Evolutionary conservation across 2,888 invertebrate genomes (phyloP).

Genomic region (Stratiomys singularior): DNA sequence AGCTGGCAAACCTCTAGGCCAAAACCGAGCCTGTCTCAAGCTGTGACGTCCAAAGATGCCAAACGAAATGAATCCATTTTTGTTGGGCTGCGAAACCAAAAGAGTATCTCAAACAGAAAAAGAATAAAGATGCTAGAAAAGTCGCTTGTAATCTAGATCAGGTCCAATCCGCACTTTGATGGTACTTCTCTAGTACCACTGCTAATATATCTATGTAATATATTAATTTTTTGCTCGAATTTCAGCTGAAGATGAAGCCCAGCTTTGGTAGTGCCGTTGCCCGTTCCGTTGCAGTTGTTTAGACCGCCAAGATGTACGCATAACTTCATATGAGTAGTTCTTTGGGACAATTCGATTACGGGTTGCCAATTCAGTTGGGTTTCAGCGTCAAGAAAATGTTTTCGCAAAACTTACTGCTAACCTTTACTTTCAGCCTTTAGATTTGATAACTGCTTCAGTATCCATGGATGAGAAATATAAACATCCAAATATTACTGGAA

Average conservation of each 20-base stretch:
- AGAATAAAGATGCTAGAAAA: conserved; percentile 33
- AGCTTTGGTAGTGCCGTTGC: conserved; percentile 42
- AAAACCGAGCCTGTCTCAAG: conserved; percentile 36
- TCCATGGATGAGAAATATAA: too few relatives aligned
- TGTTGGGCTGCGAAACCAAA: conserved; percentile 33
- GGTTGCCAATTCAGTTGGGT: background rate
- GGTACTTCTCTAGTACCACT: conserved; percentile 1
- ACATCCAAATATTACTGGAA: too few relatives aligned
- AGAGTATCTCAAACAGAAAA: conserved; percentile 33
- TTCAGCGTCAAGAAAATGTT: too few relatives aligned
- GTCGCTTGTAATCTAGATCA: conserved; percentile 40
- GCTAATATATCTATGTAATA: conserved; percentile 33
- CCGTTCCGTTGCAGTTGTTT: conserved; percentile 39
- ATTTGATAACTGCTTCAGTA: too few relatives aligned
- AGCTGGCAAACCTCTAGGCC: background rate
- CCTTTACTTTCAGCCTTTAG: too few relatives aligned
- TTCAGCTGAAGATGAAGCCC: conserved; percentile 41
- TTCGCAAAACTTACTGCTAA: too few relatives aligned
- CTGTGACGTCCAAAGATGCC: conserved; percentile 44
- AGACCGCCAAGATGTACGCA: conserved; percentile 18
- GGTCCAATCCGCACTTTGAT: conserved; percentile 42
- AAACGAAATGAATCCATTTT: conserved; percentile 46
- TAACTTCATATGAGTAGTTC: background rate
- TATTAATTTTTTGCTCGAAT: conserved; percentile 46
- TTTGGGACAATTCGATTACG: background rate